These are phyloP conservation scores for Drosophila baimaii DNA, from an alignment of 1,140 invertebrate genomes.

Conservation along the genomic window DNA sequence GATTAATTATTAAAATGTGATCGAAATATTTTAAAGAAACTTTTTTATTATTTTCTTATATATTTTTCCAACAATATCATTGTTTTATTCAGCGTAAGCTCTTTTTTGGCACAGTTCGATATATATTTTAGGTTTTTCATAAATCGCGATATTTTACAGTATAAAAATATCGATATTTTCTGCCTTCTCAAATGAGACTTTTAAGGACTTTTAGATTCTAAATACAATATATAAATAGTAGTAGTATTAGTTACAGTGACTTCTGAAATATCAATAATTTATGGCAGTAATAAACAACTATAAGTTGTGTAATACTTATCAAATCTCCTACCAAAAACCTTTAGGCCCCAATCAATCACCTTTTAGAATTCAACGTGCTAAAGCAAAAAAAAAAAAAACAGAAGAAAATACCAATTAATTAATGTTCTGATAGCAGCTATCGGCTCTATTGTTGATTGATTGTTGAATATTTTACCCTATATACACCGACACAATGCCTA, in stretches of 20 bases:
- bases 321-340: conserved; percentile 7
- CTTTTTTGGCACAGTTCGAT: too few relatives aligned
- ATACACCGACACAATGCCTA: conserved; percentile 18
- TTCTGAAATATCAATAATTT: neutral
- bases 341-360: conserved; percentile 34
- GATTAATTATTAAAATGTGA: too few relatives aligned
- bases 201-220: too few relatives aligned
- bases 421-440: conserved; percentile 42
- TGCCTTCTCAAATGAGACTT: too few relatives aligned
- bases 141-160: too few relatives aligned
- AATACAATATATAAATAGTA: too few relatives aligned
- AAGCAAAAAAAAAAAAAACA: neutral
- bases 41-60: too few relatives aligned
- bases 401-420: conserved; percentile 22
- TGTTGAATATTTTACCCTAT: conserved; percentile 16
- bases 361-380: conserved; percentile 6
- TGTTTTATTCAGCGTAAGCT: too few relatives aligned
- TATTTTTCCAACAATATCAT: too few relatives aligned
- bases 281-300: conserved; percentile 13
- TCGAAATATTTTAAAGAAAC: too few relatives aligned
- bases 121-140: too few relatives aligned
- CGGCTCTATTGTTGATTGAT: conserved; percentile 13
- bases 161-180: neutral
- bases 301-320: conserved; percentile 4
- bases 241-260: too few relatives aligned